Conservation (phyloP, 2,797 vertebrate genomes). For the Florisuga fusca region DNA sequence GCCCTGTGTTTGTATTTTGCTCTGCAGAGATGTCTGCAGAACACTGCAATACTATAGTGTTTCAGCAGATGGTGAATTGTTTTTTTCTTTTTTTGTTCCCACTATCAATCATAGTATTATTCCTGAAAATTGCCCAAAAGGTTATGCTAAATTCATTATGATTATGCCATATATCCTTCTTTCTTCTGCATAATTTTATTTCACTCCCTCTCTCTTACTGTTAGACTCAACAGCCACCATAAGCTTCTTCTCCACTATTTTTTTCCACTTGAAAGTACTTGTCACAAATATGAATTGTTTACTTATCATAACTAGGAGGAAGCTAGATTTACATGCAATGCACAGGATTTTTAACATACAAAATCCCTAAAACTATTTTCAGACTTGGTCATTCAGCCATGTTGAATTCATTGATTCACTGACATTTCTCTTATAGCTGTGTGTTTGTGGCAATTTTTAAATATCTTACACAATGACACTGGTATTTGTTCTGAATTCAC, state of each 20-base stretch:
- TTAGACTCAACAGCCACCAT: background rate
- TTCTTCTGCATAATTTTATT: background rate
- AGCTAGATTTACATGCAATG: background rate
- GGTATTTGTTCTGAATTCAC: background rate
- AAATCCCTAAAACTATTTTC: background rate
- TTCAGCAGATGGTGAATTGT: background rate
- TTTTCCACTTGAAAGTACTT: background rate
- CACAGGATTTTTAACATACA: background rate
- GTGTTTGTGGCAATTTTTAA: background rate
- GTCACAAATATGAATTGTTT: background rate
- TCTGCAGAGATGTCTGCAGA: background rate
- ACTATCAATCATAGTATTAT: background rate
- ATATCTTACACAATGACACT: background rate
- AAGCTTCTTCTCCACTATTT: background rate
- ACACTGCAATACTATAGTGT: rapidly evolving
- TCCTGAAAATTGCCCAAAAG: background rate
- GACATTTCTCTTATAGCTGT: background rate
- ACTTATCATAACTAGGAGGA: background rate
- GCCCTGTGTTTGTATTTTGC: rapidly evolving
- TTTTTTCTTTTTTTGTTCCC: background rate
- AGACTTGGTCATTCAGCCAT: background rate
- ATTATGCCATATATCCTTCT: background rate
- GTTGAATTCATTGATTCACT: background rate
- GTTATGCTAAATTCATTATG: background rate
- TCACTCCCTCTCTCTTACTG: background rate